phyloP scores from a whole-genome alignment of 1,140 invertebrate species.

The Andrena cerasifolii region DNA sequence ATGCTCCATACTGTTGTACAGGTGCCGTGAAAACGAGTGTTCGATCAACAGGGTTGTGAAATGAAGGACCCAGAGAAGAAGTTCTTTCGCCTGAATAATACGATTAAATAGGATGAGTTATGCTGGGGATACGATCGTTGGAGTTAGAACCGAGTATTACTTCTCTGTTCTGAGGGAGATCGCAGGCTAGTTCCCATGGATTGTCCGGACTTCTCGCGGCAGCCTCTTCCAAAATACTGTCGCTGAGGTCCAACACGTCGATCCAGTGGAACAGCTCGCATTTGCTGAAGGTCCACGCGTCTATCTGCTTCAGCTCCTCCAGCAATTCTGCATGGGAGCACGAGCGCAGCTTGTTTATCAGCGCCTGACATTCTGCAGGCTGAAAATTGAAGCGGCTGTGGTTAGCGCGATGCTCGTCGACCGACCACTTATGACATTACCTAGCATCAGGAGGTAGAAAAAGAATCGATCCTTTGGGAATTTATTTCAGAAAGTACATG shows the following conservation, averaged over 20 bases:
- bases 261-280: slow-evolving; percentile 96
- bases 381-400: too few species aligned
- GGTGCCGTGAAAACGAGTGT: slow-evolving; percentile 94
- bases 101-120: background rate
- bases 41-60: slow-evolving; percentile 95
- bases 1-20: slow-evolving; percentile 96
- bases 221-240: slow-evolving; percentile 90
- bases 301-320: slow-evolving; percentile 88
- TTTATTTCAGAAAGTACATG: too few species aligned
- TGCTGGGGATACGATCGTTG: too few species aligned
- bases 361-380: slow-evolving; percentile 91
- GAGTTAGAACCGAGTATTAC: slow-evolving; percentile 75
- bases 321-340: slow-evolving; percentile 88
- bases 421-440: too few species aligned
- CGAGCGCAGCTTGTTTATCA: slow-evolving; percentile 90
- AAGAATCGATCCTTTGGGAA: too few species aligned
- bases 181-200: slow-evolving; percentile 91
- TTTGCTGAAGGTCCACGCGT: slow-evolving; percentile 95
- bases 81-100: slow-evolving; percentile 86
- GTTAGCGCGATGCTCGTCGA: too few species aligned
- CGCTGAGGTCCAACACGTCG: slow-evolving; percentile 93
- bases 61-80: slow-evolving; percentile 90
- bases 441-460: too few species aligned
- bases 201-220: slow-evolving; percentile 86
- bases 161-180: slow-evolving; percentile 86